Evolutionary conservation across 2,797 vertebrate species (phyloP).

Genomic region (Percopsis omiscomaycus): DNA sequence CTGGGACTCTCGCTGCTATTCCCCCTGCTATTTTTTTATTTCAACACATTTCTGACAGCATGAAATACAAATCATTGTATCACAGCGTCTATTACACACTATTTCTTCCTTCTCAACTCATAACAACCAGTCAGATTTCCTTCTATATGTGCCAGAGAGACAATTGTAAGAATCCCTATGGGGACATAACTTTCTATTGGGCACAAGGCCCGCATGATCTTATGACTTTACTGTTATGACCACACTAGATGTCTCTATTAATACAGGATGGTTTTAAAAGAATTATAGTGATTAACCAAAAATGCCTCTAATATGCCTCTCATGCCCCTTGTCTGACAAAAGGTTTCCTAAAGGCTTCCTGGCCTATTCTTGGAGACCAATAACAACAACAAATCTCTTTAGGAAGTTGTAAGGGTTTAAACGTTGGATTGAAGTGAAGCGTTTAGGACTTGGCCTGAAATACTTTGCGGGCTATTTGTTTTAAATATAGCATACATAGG

Average conservation of each 20-base stretch:
- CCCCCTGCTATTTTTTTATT: conserved; percentile 34
- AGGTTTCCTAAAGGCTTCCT: conserved; percentile 36
- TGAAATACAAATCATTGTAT: conserved; percentile 29
- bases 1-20: conserved; percentile 57
- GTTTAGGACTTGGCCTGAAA: background rate
- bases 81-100: background rate
- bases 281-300: conserved; percentile 26
- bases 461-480: background rate
- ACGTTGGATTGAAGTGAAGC: background rate
- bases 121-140: conserved; percentile 42
- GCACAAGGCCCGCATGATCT: conserved; percentile 28
- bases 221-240: no score
- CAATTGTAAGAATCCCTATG: conserved; percentile 68
- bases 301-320: conserved; percentile 15
- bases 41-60: conserved; percentile 30
- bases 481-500: no score
- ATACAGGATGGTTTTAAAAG: background rate
- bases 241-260: conserved; percentile 1
- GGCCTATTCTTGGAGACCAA: conserved; percentile 41
- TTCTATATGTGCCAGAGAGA: conserved; percentile 51
- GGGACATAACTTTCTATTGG: conserved; percentile 59
- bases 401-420: conserved; percentile 18
- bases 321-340: conserved; percentile 62
- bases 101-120: conserved; percentile 18
- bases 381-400: conserved; percentile 19